Percentiles rank a stretch among this genome's conserved stretches.
Evolutionary conservation across 64 coral and sea anemone species (phyloP).

Genomic region (Trachythela sp.): DNA sequence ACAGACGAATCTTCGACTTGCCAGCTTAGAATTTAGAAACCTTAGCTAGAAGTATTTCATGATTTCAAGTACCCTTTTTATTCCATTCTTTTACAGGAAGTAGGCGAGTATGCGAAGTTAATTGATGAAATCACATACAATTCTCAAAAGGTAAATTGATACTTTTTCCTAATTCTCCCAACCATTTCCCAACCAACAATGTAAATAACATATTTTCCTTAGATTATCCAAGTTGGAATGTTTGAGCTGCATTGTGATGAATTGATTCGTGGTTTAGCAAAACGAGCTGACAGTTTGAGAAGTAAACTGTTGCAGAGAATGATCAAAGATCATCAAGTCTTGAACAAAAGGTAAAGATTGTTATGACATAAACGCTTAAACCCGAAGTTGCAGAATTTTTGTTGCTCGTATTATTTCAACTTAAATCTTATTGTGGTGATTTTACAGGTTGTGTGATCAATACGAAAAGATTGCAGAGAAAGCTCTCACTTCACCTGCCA

Average conservation of each 20-base stretch:
- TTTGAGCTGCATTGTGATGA: conserved; percentile 99
- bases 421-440: not conserved
- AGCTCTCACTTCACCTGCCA: conserved; percentile 90
- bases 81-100: conserved; percentile 56
- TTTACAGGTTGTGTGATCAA: conserved; percentile 80
- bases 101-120: conserved; percentile 86
- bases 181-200: too few species aligned
- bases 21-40: too few species aligned
- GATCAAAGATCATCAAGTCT: conserved; percentile 91
- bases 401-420: not conserved
- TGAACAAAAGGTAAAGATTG: conserved; percentile 77
- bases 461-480: conserved; percentile 99
- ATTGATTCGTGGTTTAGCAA: conserved; percentile 80
- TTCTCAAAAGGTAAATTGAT: conserved; percentile 94
- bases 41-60: too few species aligned
- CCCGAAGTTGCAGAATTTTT: not conserved
- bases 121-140: conserved; percentile 92
- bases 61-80: too few species aligned
- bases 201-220: not conserved
- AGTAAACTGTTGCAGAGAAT: conserved; percentile 93
- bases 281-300: conserved; percentile 82
- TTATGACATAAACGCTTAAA: too few species aligned
- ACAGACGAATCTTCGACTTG: too few species aligned
- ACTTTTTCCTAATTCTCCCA: too few species aligned
- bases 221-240: conserved; percentile 94